Evolutionary conservation across 2,888 invertebrate species (phyloP).

Genomic region (Ypsolopha scabrella): DNA sequence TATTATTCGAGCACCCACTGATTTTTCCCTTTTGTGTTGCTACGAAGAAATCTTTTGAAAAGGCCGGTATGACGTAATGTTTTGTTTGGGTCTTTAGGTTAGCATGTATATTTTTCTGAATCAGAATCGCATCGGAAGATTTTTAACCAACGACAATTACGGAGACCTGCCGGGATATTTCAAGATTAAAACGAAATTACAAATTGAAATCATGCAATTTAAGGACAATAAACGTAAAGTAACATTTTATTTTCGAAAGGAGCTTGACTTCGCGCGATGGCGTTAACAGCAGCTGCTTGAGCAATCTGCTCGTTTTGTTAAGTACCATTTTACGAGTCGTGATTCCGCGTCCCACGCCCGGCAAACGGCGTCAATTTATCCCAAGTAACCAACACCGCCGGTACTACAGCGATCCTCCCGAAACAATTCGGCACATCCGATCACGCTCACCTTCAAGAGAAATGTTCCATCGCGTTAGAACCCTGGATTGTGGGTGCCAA

Average conservation of each 20-base stretch:
- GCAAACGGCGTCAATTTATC: conserved; percentile 15
- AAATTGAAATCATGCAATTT: conserved; percentile 5
- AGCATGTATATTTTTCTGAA: no score
- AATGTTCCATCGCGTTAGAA: background rate
- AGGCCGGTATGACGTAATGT: conserved; percentile 25
- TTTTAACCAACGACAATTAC: no score
- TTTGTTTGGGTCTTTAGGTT: background rate
- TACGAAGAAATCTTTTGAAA: conserved; percentile 13
- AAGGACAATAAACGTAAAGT: conserved; percentile 4
- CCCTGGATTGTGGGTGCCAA: no score
- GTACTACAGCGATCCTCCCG: background rate
- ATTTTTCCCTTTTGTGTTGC: conserved; percentile 20
- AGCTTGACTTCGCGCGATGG: conserved; percentile 4
- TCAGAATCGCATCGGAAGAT: no score
- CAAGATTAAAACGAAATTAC: background rate
- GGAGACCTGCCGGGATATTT: no score
- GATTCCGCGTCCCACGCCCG: conserved; percentile 13
- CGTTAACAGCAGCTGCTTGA: conserved; percentile 11
- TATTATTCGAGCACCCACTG: conserved; percentile 36
- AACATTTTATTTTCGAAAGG: conserved; percentile 7
- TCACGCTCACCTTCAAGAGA: conserved; percentile 10
- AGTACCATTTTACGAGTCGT: conserved; percentile 15
- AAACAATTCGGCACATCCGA: conserved; percentile 5
- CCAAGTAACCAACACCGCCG: conserved; percentile 11
- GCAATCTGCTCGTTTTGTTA: conserved; percentile 12